Base-by-base conservation (phyloP, 1,140 invertebrate genomes). In the Dinothrombium tinctorium region DNA sequence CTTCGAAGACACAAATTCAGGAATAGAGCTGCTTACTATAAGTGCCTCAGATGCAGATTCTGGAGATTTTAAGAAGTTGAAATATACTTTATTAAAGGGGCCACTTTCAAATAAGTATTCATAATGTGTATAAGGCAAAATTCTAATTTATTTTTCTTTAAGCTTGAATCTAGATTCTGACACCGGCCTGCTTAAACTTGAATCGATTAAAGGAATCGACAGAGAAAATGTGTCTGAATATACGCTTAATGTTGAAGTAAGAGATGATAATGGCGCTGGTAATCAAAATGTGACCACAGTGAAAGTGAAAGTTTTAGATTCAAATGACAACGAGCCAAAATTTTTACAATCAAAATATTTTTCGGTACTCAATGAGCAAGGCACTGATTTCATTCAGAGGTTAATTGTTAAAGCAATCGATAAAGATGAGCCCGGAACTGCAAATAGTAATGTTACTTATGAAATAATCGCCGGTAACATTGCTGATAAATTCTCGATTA, bases 361-460 rank as follows among this genome's bases (percentile, higher is more conserved):
- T 53, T 82, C 82, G 47, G 72, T 75, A 38, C 58, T 87, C 23
- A 72, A 76, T 37, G 58, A 68, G 5, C 73, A 78, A 50, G 59
- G 72, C 40, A 68, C 60, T 24, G 48, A 40, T n/a, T 51, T 58
- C 19, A 53, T 46, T 28, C 48, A 50, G 12, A 49, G 50, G 33
- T 37, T 59, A 7, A 6, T 43, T 12, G 22, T 47, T 24, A 31
- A 69, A 68, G 81, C 81, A 37, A 63, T 68, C 33, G 81, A 87
- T 57, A 69, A 68, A 45, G 81, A 87, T 53, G 69, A 75, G 9
- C 74, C 76, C 37, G 59, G 72, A n/a, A 40, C 24, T 7, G 77
- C 79, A 3, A 87, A 87, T 58, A 84, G 82, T 56, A 64, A 73
- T 51, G 68, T 87, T 11, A 68, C 72, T 50, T 86, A 84, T 57